A percentile compares a stretch with the other conserved stretches of the same genome.
phyloP scores from a whole-genome alignment of 2,888 invertebrate genomes.

The Elmis aenea region DNA sequence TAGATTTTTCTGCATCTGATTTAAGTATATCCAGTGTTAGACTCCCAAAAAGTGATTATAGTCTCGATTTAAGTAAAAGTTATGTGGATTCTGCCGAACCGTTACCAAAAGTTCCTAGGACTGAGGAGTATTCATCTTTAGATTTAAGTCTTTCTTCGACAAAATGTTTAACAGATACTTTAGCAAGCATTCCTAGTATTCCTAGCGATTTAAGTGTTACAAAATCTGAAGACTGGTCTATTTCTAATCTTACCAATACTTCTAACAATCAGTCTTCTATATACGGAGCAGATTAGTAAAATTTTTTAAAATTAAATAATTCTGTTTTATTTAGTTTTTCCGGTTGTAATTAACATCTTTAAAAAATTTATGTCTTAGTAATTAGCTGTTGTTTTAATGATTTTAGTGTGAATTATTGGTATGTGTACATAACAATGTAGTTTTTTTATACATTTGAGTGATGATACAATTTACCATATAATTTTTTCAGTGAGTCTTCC shows the following conservation, averaged over 20 bases:
- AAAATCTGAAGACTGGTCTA: slow-evolving; percentile 19
- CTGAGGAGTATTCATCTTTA: slow-evolving; percentile 50
- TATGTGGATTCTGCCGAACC: slow-evolving; percentile 42
- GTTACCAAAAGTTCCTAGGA: slow-evolving; percentile 56
- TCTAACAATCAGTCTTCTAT: too few species aligned
- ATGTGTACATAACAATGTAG: too few species aligned
- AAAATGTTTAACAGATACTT: slow-evolving; percentile 31
- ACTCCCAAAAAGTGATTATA: slow-evolving; percentile 39
- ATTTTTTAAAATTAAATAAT: too few species aligned
- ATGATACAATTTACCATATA: too few species aligned
- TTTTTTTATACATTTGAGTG: too few species aligned
- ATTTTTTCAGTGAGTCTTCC: too few species aligned
- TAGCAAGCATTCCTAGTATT: slow-evolving; percentile 21
- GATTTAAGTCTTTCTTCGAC: slow-evolving; percentile 49
- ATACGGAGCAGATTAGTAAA: too few species aligned
- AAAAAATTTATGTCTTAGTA: too few species aligned
- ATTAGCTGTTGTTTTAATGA: too few species aligned
- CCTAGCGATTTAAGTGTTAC: slow-evolving; percentile 32
- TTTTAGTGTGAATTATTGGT: too few species aligned
- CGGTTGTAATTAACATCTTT: too few species aligned
- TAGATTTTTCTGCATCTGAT: slow-evolving; percentile 43
- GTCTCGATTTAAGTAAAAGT: slow-evolving; percentile 36
- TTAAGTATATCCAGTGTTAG: slow-evolving; percentile 48
- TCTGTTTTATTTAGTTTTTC: too few species aligned
- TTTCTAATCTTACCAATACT: slow-evolving; percentile 9